Conservation (phyloP, 1,140 invertebrate genomes). For the Eriocheir sinensis region DNA sequence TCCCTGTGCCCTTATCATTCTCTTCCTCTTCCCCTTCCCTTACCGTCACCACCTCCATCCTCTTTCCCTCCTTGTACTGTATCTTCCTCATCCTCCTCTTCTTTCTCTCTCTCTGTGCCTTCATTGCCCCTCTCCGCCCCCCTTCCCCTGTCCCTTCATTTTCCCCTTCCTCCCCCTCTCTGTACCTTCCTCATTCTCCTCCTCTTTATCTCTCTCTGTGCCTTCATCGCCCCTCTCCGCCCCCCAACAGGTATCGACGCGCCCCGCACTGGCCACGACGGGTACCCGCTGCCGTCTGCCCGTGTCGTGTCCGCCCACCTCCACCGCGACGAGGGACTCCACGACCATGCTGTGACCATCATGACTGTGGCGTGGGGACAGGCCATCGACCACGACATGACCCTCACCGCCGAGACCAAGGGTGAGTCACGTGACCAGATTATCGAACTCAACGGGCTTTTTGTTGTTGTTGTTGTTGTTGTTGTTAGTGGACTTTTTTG, state of each 20-base stretch:
- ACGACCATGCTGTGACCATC: conserved; percentile 96
- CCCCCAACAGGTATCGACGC: conserved; percentile 84
- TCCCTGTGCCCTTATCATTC: too few relatives aligned
- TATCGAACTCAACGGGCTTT: too few relatives aligned
- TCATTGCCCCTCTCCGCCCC: neutral
- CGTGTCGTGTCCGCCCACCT: conserved; percentile 93
- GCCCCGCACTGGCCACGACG: conserved; percentile 89
- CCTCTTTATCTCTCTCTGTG: too few relatives aligned
- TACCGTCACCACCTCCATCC: too few relatives aligned
- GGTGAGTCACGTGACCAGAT: too few relatives aligned
- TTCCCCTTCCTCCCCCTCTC: too few relatives aligned
- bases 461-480: too few relatives aligned
- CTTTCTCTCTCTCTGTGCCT: neutral
- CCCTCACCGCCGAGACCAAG: conserved; percentile 88
- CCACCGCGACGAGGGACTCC: conserved; percentile 94
- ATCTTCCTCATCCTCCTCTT: neutral
- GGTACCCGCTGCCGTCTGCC: conserved; percentile 88
- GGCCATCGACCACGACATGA: conserved; percentile 97
- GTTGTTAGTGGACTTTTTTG: too few relatives aligned
- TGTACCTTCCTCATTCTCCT: neutral
- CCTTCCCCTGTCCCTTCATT: too few relatives aligned
- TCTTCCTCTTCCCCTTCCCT: too few relatives aligned
- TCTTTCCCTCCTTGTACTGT: too few relatives aligned
- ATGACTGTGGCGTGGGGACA: conserved; percentile 97
- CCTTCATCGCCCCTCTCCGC: neutral